Base-by-base conservation (phyloP, 2,888 invertebrate genomes). In the Carabus problematicus region DNA sequence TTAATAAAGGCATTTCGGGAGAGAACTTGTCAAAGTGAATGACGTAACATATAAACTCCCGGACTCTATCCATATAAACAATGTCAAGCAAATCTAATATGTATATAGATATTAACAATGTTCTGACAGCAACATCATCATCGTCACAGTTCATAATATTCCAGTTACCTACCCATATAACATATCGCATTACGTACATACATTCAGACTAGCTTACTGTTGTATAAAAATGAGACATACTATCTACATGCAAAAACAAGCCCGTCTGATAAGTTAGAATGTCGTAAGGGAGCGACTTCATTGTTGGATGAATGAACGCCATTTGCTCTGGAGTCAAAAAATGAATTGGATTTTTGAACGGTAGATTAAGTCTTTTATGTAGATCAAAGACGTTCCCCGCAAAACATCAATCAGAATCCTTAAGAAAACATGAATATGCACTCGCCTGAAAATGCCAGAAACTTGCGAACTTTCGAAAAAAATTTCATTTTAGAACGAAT, bases 271-370 rank as follows among this genome's bases (percentile, higher is more conserved):
- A 56, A 55, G 19, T 64, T 40, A 41, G 29, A 18, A 29, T 14
- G 18, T 45, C 14, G n/a, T 39, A 14, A 2, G 29, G 52, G 52
- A 52, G 52, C 16, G n/a, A 59, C 42, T 59, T 45, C 47, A 67
- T 67, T 60, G 67, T 67, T 60, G 12, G 18, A 40, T 54, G 60
- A 47, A 67, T 60, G 58, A 58, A 60, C 67, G 54, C 52, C 67
- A 41, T 67, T 67, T 67, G 67, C 67, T 67, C 14, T 40, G 39
- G 9, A 67, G 59, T 60, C 59, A 67, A 62, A 54, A 69, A 69
- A 69, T 69, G 62, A 69, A 69, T 69, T 62, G 62, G 62, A 62
- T 55, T 69, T 69, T 55, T 62, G 69, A 69, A 69, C 69, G 69
- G 55, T 69, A 69, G 69, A 69, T 69, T 69, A 69, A 69, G 61